Percentiles rank a stretch among this genome's conserved stretches.
Evolutionary conservation across 1,140 invertebrate genomes (phyloP).

Genomic region (Stegodyphus dumicola): DNA sequence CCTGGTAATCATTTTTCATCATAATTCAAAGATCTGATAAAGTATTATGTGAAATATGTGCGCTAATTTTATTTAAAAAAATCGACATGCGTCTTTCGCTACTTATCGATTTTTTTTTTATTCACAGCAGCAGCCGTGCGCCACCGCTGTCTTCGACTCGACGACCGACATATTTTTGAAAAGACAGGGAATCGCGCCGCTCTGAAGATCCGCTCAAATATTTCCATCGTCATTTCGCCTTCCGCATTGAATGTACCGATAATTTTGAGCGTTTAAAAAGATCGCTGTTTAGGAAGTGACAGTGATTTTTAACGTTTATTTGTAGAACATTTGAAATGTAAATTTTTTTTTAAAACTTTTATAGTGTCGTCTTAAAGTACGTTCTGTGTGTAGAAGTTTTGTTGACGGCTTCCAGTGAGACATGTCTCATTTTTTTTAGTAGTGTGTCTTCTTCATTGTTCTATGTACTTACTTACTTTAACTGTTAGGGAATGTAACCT

Average conservation of each 20-base stretch:
- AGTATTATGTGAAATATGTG: background rate
- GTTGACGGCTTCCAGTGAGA: background rate
- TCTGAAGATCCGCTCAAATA: slow-evolving; percentile 24
- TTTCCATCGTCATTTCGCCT: slow-evolving; percentile 14
- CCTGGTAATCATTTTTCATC: no score
- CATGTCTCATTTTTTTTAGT: background rate
- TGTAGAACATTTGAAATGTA: slow-evolving; percentile 8
- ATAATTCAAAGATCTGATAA: no score
- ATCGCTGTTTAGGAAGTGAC: slow-evolving; percentile 15
- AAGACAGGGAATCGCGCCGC: slow-evolving; percentile 27
- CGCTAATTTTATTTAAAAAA: background rate
- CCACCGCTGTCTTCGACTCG: slow-evolving; percentile 33
- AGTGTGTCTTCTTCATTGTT: background rate
- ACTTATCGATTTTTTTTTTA: slow-evolving; percentile 38
- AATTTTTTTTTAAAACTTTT: background rate
- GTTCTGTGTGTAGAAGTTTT: background rate
- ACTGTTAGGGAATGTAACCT: background rate
- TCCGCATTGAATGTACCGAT: slow-evolving; percentile 17
- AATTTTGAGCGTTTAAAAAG: slow-evolving; percentile 19
- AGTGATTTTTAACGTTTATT: slow-evolving; percentile 12
- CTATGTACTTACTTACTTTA: background rate
- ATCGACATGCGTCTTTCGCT: background rate
- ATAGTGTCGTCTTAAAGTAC: background rate
- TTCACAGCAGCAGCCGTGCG: slow-evolving; percentile 33
- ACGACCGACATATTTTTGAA: slow-evolving; percentile 56